Conservation (phyloP, 2,113 vertebrate species). For the Gracilinanus agilis region DNA sequence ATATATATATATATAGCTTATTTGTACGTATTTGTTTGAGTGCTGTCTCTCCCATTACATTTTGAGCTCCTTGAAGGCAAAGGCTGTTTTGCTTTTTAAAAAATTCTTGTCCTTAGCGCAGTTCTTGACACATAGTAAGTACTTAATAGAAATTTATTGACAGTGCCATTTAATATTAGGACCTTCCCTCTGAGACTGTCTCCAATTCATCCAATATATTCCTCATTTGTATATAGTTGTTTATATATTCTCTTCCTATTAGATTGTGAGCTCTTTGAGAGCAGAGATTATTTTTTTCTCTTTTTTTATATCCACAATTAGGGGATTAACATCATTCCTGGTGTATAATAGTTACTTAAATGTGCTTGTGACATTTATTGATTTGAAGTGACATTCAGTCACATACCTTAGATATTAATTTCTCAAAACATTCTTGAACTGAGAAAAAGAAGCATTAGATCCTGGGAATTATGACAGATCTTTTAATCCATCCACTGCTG, state of each 20-base stretch:
- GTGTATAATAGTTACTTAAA: neutral
- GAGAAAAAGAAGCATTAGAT: constrained; percentile 16
- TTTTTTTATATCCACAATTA: neutral
- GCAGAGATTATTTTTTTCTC: neutral
- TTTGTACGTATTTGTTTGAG: neutral
- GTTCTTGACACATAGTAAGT: neutral
- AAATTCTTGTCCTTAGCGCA: neutral
- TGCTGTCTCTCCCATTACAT: neutral
- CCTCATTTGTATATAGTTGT: neutral
- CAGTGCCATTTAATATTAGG: neutral
- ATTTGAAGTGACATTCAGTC: neutral
- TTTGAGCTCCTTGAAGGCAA: neutral
- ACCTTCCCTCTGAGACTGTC: neutral
- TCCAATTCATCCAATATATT: neutral
- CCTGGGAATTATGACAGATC: neutral
- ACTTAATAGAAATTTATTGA: neutral
- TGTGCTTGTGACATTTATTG: neutral
- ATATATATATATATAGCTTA: neutral
- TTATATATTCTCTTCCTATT: neutral
- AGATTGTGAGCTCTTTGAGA: neutral
- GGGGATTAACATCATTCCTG: neutral
- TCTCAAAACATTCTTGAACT: neutral
- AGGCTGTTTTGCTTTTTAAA: neutral
- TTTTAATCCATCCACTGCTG: too few species aligned
- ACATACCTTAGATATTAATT: neutral